A percentile compares a stretch with the other conserved stretches of the same genome.
phyloP scores from a whole-genome alignment of 1,140 invertebrate genomes.

The Pygmarrhopalites habei region DNA sequence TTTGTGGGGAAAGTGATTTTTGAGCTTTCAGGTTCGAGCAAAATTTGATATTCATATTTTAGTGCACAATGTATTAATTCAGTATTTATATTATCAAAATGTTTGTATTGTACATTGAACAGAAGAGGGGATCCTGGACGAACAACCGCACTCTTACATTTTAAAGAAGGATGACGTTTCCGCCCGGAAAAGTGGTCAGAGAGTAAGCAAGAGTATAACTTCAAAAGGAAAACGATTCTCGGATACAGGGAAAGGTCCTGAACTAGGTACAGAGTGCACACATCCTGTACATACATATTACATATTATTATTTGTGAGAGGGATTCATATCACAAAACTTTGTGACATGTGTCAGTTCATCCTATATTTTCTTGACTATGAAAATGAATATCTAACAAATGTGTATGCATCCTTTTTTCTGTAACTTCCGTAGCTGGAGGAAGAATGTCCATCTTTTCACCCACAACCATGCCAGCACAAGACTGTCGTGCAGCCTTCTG shows the following conservation, averaged over 20 bases:
- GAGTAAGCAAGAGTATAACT: constrained; percentile 3
- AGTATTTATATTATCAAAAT: neutral
- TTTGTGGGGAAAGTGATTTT: constrained; percentile 56
- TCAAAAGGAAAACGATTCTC: neutral
- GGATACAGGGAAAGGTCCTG: neutral
- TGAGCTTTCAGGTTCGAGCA: constrained; percentile 48
- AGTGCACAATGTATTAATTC: neutral
- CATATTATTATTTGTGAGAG: neutral
- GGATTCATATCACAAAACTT: neutral
- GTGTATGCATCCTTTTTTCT: too few relatives aligned
- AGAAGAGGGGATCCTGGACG: constrained; percentile 49
- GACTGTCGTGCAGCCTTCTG: constrained; percentile 27
- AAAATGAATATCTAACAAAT: neutral
- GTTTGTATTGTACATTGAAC: constrained; percentile 17
- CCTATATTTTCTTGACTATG: neutral
- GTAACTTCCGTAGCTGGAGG: too few relatives aligned
- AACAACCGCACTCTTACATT: constrained; percentile 51
- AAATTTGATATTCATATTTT: neutral
- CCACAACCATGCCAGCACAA: constrained; percentile 15
- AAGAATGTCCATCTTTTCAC: constrained; percentile 22
- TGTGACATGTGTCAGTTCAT: neutral
- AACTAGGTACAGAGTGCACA: neutral
- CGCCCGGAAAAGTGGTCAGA: constrained; percentile 16
- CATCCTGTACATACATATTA: neutral
- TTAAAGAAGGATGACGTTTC: constrained; percentile 42